These are phyloP conservation scores for Distichodus sexfasciatus DNA, from an alignment of 2,797 vertebrate genomes.

Conservation along the genomic window DNA sequence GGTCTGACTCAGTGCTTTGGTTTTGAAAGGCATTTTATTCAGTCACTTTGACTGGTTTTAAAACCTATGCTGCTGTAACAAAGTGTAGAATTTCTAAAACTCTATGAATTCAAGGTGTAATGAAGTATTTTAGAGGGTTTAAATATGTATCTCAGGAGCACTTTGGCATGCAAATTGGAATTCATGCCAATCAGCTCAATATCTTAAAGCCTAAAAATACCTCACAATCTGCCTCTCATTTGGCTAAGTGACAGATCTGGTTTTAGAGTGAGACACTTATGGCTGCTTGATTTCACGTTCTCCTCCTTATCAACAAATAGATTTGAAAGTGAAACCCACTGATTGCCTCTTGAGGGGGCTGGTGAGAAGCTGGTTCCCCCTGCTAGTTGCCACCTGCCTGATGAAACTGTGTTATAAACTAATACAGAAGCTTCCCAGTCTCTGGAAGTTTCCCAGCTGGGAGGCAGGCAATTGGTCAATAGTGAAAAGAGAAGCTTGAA, in stretches of 20 bases:
- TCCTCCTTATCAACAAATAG: slow-evolving; percentile 42
- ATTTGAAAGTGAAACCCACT: slow-evolving; percentile 32
- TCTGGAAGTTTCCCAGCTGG: slow-evolving; percentile 49
- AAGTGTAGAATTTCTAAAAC: neutral
- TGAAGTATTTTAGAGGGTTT: neutral
- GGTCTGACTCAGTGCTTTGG: neutral
- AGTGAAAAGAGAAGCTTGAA: slow-evolving; percentile 57
- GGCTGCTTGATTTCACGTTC: slow-evolving; percentile 49
- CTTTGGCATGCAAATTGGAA: slow-evolving; percentile 5
- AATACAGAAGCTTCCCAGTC: slow-evolving; percentile 44
- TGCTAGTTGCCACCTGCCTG: slow-evolving; percentile 57
- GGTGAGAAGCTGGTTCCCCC: slow-evolving; percentile 37
- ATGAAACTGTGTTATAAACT: slow-evolving; percentile 45
- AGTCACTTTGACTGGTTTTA: neutral
- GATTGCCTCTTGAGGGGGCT: slow-evolving; percentile 49
- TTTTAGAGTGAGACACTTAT: slow-evolving; percentile 38
- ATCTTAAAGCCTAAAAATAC: slow-evolving; percentile 27
- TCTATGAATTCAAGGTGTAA: neutral
- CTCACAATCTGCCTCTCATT: slow-evolving; percentile 14
- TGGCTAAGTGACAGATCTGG: slow-evolving; percentile 43
- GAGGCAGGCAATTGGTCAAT: slow-evolving; percentile 51
- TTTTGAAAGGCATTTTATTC: neutral
- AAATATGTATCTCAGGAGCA: neutral
- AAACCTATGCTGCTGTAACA: neutral
- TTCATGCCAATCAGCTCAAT: slow-evolving; percentile 13